Conservation (phyloP, 2,797 vertebrate genomes). For the Gadopsis marmoratus region DNA sequence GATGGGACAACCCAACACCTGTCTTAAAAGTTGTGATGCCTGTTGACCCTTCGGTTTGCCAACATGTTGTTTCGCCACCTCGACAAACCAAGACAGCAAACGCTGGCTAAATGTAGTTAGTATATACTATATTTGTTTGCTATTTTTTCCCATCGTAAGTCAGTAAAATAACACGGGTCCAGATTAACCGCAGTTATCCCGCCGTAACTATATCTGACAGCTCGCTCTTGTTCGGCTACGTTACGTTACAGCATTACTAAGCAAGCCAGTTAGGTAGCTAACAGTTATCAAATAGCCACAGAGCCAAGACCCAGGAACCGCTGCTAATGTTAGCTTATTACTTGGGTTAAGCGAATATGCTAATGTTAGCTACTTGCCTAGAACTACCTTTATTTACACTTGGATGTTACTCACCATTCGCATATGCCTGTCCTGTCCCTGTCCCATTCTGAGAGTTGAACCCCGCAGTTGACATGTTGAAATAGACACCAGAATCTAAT, state of each 20-base stretch:
- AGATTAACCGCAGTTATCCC: slow-evolving; percentile 38
- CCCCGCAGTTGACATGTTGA: slow-evolving; percentile 86
- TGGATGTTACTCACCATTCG: slow-evolving; percentile 87
- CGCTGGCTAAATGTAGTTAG: background rate
- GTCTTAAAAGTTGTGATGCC: background rate
- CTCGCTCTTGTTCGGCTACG: slow-evolving; percentile 9
- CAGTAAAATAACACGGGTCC: slow-evolving; percentile 9
- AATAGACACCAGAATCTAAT: slow-evolving; percentile 78
- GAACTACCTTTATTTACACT: background rate
- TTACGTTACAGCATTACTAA: slow-evolving; percentile 39
- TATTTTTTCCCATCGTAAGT: slow-evolving; percentile 15
- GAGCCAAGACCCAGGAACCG: slow-evolving; percentile 6
- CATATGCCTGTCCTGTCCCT: slow-evolving; percentile 84
- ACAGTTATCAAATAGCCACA: slow-evolving; percentile 46
- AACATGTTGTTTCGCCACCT: slow-evolving; percentile 52
- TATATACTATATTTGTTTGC: background rate
- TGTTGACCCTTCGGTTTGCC: background rate
- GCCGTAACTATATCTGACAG: slow-evolving; percentile 28
- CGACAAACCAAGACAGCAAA: slow-evolving; percentile 14
- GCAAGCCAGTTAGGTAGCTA: slow-evolving; percentile 42
- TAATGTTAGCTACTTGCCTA: slow-evolving; percentile 11
- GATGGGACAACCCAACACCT: background rate
- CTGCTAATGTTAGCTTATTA: slow-evolving; percentile 32
- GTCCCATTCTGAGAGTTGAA: slow-evolving; percentile 88
- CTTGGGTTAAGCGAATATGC: slow-evolving; percentile 15